Evolutionary conservation across 1,140 invertebrate species (phyloP).

Genomic region (Colletes gigas): DNA sequence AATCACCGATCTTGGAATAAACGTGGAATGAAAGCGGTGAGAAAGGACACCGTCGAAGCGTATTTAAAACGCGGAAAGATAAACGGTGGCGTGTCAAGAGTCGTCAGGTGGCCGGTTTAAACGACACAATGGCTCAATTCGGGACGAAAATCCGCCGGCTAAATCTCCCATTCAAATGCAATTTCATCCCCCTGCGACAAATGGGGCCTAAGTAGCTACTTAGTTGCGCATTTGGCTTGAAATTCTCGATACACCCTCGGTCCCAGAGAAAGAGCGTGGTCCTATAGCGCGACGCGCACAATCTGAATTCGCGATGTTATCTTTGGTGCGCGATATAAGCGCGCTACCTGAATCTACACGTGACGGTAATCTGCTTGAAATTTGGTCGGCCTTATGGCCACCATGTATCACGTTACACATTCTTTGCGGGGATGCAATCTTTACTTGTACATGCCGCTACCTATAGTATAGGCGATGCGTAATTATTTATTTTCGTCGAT

Average conservation of each 20-base stretch:
- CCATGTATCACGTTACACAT: constrained; percentile 45
- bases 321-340: constrained; percentile 56
- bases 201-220: constrained; percentile 79
- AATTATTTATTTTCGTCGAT: not conserved
- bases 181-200: constrained; percentile 73
- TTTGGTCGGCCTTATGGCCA: constrained; percentile 51
- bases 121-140: constrained; percentile 78
- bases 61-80: constrained; percentile 72
- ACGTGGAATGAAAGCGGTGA: too few species aligned
- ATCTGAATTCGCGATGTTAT: constrained; percentile 58
- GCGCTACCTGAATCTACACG: constrained; percentile 47
- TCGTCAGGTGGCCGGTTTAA: constrained; percentile 77
- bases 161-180: constrained; percentile 79
- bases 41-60: too few species aligned
- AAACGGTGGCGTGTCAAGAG: constrained; percentile 69
- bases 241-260: constrained; percentile 67
- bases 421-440: not conserved
- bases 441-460: too few species aligned
- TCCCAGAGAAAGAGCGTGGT: constrained; percentile 1
- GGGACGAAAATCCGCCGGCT: constrained; percentile 74
- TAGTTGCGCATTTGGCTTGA: constrained; percentile 81
- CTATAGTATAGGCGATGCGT: too few species aligned
- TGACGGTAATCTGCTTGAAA: constrained; percentile 66
- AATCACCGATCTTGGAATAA: not conserved
- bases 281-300: constrained; percentile 15